Evolutionary conservation across 2,113 vertebrate genomes (phyloP).

Genomic region (Echinops telfairi): DNA sequence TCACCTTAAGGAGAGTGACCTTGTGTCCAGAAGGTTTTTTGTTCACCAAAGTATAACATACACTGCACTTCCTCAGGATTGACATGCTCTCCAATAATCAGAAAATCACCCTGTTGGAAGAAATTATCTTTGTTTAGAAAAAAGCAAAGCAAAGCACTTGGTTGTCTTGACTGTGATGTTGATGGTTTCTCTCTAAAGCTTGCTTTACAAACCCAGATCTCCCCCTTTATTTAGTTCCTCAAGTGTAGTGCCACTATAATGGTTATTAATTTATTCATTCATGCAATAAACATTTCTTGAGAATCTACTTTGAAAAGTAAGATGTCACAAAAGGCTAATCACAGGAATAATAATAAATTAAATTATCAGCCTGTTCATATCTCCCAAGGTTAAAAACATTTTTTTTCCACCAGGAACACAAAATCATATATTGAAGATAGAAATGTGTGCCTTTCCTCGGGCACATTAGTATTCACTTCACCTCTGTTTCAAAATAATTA

Average conservation of each 20-base stretch:
- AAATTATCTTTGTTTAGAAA: conserved; percentile 54
- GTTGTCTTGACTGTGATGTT: conserved; percentile 1
- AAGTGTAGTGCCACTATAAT: conserved; percentile 20
- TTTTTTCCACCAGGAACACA: not conserved
- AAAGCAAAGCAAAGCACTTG: conserved; percentile 16
- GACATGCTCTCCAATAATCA: not conserved
- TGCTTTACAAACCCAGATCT: not conserved
- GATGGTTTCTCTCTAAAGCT: not conserved
- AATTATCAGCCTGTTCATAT: not conserved
- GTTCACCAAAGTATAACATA: not conserved
- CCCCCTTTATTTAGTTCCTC: not conserved
- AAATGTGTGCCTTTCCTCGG: not conserved
- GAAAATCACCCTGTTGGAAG: not conserved
- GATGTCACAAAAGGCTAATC: not conserved
- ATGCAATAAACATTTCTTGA: conserved; percentile 26
- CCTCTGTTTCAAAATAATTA: not conserved
- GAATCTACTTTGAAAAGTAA: conserved; percentile 36
- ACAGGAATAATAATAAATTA: not conserved
- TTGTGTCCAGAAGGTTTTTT: conserved; percentile 17
- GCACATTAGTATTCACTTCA: not conserved
- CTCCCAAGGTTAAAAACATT: not conserved
- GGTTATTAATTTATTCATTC: not conserved
- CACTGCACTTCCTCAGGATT: not conserved
- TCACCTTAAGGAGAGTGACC: not conserved
- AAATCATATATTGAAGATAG: conserved; percentile 9